Evolutionary conservation across 1,140 invertebrate genomes (phyloP).

Genomic region (Drosophila repleta): DNA sequence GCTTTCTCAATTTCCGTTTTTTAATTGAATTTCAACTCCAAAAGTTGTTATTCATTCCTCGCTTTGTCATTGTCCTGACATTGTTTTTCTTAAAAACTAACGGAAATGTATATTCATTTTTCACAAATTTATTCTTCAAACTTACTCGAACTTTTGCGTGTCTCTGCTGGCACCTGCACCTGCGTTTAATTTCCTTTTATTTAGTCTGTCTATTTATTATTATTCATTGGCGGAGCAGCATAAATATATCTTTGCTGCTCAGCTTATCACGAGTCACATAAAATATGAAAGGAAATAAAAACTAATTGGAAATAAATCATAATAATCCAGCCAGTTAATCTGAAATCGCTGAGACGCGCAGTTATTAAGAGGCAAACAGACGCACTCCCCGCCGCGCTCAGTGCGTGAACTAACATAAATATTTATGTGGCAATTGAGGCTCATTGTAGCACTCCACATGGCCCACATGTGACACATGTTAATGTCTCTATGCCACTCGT

Average conservation of each 20-base stretch:
- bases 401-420: constrained; percentile 48
- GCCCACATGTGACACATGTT: constrained; percentile 53
- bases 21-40: not conserved
- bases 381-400: not conserved
- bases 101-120: not conserved
- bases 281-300: constrained; percentile 17
- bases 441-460: constrained; percentile 48
- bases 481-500: constrained; percentile 39
- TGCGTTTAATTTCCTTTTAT: not conserved
- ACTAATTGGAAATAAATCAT: constrained; percentile 34
- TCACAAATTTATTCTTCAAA: no score
- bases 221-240: not conserved
- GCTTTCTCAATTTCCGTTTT: not conserved
- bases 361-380: constrained; percentile 4
- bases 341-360: constrained; percentile 2
- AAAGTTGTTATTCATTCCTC: not conserved
- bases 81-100: not conserved
- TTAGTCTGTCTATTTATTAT: not conserved
- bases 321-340: constrained; percentile 26
- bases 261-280: not conserved
- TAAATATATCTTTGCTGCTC: not conserved
- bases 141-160: not conserved
- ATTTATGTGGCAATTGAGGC: constrained; percentile 66
- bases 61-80: not conserved
- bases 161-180: not conserved